phyloP scores from a whole-genome alignment of 2,888 invertebrate species.

The Callyntrura guangdongensis region DNA sequence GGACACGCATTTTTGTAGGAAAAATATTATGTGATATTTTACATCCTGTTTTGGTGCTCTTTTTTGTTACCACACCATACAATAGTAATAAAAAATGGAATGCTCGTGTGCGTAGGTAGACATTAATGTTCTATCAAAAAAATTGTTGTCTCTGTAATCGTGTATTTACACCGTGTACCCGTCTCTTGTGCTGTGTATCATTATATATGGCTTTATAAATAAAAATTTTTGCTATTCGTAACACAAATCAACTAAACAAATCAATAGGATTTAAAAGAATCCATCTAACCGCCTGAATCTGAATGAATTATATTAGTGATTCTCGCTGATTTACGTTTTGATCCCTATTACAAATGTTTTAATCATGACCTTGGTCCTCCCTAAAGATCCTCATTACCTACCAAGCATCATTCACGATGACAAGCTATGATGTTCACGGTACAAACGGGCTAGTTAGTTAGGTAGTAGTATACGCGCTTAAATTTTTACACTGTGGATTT shows the following conservation, averaged over 20 bases:
- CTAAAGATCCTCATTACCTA: constrained; percentile 23
- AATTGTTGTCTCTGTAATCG: neutral
- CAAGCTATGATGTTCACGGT: too few relatives aligned
- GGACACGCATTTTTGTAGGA: constrained; percentile 19
- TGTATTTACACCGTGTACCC: neutral
- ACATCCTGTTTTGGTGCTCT: constrained; percentile 44
- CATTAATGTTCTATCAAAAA: neutral
- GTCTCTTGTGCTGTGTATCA: too few relatives aligned
- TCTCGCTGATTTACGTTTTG: constrained; percentile 50
- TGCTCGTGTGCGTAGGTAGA: neutral
- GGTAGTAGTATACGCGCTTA: too few relatives aligned
- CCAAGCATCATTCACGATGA: neutral
- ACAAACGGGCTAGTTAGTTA: neutral
- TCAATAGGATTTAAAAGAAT: constrained; percentile 25
- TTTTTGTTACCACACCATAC: constrained; percentile 5
- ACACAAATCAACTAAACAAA: neutral
- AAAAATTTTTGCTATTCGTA: neutral
- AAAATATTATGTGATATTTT: constrained; percentile 16
- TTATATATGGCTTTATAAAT: neutral
- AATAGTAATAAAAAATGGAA: neutral
- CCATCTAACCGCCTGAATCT: constrained; percentile 17
- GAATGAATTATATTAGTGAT: constrained; percentile 21
- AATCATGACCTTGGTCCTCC: constrained; percentile 64
- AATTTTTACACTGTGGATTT: neutral
- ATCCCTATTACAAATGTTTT: constrained; percentile 36